These are phyloP conservation scores for Drosophila aldrichi DNA, from an alignment of 2,888 invertebrate genomes.

Conservation along the genomic window DNA sequence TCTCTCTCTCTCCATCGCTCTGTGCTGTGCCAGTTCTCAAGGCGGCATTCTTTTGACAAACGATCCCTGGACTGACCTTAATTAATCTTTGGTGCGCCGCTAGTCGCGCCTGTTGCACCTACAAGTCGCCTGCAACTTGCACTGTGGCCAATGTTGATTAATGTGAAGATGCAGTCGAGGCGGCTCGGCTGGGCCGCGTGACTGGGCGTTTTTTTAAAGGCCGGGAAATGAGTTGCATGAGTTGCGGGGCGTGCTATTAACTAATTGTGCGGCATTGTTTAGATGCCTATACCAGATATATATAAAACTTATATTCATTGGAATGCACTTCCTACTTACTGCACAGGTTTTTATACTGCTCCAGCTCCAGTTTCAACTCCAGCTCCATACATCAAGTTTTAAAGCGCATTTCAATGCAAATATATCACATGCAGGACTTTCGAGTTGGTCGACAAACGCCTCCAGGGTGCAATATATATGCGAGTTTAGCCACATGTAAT, in stretches of 20 bases:
- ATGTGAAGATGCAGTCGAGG: constrained; percentile 49
- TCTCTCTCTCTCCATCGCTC: too few relatives aligned
- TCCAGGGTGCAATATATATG: constrained; percentile 71
- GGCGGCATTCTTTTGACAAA: constrained; percentile 67
- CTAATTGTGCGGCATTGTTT: constrained; percentile 69
- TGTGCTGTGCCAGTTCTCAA: constrained; percentile 7
- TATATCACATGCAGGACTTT: constrained; percentile 35
- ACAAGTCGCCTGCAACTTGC: constrained; percentile 39
- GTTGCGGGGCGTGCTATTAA: constrained; percentile 55
- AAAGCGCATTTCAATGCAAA: constrained; percentile 56
- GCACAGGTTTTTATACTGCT: constrained; percentile 8
- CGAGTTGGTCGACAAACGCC: constrained; percentile 59
- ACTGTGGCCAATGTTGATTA: constrained; percentile 73
- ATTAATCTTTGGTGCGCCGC: constrained; percentile 64
- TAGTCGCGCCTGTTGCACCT: constrained; percentile 28
- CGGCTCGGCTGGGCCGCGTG: constrained; percentile 57
- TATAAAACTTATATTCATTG: constrained; percentile 29
- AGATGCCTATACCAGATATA: constrained; percentile 34
- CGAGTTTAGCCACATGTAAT: constrained; percentile 57
- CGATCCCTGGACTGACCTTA: constrained; percentile 68
- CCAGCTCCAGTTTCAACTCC: background rate
- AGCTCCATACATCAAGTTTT: constrained; percentile 26
- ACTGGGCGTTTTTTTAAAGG: constrained; percentile 64
- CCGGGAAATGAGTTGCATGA: constrained; percentile 72
- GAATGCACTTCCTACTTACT: constrained; percentile 44